Evolutionary conservation across 2,888 invertebrate species (phyloP), one percentile per base, ranked within the genome.

Genomic region (Limnephilus rhombicus): DNA sequence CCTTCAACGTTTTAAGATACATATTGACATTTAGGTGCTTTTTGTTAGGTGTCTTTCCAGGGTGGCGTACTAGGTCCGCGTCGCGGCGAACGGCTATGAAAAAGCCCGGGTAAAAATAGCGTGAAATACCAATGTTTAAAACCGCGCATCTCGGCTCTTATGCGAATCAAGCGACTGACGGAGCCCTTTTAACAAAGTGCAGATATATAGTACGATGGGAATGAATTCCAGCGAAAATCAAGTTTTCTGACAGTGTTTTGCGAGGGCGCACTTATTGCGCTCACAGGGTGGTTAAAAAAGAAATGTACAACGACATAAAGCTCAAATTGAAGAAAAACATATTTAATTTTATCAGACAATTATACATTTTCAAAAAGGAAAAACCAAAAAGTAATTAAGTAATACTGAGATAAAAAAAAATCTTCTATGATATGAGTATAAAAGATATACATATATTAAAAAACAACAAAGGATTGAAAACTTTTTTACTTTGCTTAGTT

Each of bases 161-260:
- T 18, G 53, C 53, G 18, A 80, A 68, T 49, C 68, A 29, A 68
- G 18, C 88, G 37, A 88, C 12, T 53, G 68, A 18, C 88, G 68
- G 18, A 34, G 53, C 88, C 88, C 53, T 88, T 88, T 88, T 88
- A 53, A 53, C 68, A 53, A 68, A 53, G 88, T 68, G 88, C 88
- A 31, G 88, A 31, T 34, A 68, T 86, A 49, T 31, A 53, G 5
- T 53, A n/a, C 31, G 29, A 24, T 34, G 53, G 29, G 18, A 31
- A 88, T 31, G 68, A 88, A 88, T 88, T 88, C 31, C 9, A 53
- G 34, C 29, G 53, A 53, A 53, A 87, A 45, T 87, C 87, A 68
- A 88, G 88, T 29, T 88, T 68, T 88, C 37, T n/a, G 24, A 53
- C 18, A 53, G 88, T 68, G 68, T 68, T 31, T 86, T 31, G 29